A percentile compares a stretch with the other conserved stretches of the same genome.
These are phyloP conservation scores for Phasianus colchicus DNA, from an alignment of 2,113 vertebrate species.

Conservation along the genomic window DNA sequence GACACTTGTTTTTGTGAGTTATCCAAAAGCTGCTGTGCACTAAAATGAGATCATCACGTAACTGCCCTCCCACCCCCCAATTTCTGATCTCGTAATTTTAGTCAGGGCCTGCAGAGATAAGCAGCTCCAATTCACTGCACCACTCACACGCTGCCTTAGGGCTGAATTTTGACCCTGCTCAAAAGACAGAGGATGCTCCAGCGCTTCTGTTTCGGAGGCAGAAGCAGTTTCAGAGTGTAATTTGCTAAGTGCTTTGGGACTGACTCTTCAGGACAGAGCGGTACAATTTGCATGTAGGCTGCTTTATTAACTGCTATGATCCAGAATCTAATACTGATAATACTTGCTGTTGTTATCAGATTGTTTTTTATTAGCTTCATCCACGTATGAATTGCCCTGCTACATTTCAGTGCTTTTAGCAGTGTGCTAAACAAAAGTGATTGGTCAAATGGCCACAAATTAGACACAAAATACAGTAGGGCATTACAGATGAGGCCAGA, in stretches of 20 bases:
- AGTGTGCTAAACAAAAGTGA: neutral
- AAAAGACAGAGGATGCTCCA: conserved; percentile 48
- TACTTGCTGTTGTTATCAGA: conserved; percentile 14
- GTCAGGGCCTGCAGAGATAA: conserved; percentile 42
- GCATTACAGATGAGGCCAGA: neutral
- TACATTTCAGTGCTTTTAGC: conserved; percentile 6
- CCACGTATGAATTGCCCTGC: neutral
- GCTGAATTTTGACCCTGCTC: conserved; percentile 64
- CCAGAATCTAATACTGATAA: conserved; percentile 25
- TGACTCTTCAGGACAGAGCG: conserved; percentile 27
- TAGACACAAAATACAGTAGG: conserved; percentile 24
- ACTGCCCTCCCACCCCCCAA: neutral
- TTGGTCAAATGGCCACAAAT: conserved; percentile 9
- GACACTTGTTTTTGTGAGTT: conserved; percentile 39
- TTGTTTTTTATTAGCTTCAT: conserved; percentile 48
- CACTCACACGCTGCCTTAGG: conserved; percentile 42
- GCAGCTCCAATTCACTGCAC: conserved; percentile 34
- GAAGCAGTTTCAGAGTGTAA: conserved; percentile 58
- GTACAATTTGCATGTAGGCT: conserved; percentile 47
- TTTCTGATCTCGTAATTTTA: conserved; percentile 62
- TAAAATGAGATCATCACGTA: conserved; percentile 24
- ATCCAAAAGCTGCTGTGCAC: conserved; percentile 9
- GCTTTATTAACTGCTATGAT: conserved; percentile 44
- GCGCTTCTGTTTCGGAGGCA: conserved; percentile 42
- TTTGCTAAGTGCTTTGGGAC: conserved; percentile 73